A percentile compares a stretch with the other conserved stretches of the same genome.
phyloP scores from a whole-genome alignment of 2,797 vertebrate species.

The Bufotes viridis region DNA sequence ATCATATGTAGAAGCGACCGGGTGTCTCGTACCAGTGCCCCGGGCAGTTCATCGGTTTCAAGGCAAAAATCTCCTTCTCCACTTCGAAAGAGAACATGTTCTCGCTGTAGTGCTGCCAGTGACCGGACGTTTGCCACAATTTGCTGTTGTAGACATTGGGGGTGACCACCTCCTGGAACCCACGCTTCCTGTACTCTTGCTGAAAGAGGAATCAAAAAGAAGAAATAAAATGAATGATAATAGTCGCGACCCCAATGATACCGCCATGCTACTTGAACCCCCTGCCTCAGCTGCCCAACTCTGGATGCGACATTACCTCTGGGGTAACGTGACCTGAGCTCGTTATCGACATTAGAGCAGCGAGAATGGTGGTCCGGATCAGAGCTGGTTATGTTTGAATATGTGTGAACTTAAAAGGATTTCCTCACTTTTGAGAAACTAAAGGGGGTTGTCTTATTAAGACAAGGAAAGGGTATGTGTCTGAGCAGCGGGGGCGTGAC shows the following conservation, averaged over 20 bases:
- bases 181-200: constrained; percentile 92
- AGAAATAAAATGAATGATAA: not conserved
- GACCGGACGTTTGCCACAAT: constrained; percentile 95
- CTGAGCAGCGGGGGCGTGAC: too few species aligned
- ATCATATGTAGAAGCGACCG: too few species aligned
- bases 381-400: too few species aligned
- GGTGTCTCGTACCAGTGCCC: constrained; percentile 88
- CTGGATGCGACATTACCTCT: too few species aligned
- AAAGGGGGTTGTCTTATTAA: too few species aligned
- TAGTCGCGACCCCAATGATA: not conserved
- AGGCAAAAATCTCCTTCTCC: constrained; percentile 95
- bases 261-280: not conserved
- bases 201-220: constrained; percentile 65
- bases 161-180: constrained; percentile 95
- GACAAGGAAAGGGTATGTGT: too few species aligned
- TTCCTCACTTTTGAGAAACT: too few species aligned
- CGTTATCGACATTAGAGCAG: not conserved
- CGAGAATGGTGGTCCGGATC: too few species aligned
- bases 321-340: not conserved
- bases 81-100: constrained; percentile 98
- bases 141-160: constrained; percentile 98
- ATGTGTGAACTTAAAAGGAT: too few species aligned
- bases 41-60: constrained; percentile 98
- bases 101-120: constrained; percentile 98
- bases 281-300: too few species aligned